These are phyloP conservation scores for Rhabdophis nuchalis DNA, from an alignment of 2,797 vertebrate genomes.

Conservation along the genomic window DNA sequence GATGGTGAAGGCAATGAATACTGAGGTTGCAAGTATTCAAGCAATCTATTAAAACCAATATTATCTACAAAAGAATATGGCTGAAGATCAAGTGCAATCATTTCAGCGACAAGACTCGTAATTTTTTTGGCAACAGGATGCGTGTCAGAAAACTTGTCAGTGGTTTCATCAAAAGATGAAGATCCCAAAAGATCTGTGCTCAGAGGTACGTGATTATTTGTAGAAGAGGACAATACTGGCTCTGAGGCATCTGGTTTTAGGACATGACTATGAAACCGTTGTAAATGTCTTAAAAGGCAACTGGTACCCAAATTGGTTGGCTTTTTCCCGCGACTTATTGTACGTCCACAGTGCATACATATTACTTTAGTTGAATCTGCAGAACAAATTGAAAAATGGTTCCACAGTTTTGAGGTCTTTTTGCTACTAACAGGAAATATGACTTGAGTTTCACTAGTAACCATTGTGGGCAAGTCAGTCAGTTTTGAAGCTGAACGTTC, in stretches of 20 bases:
- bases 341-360: conserved; percentile 97
- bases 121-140: conserved; percentile 98
- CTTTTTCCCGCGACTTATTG: conserved; percentile 96
- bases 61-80: conserved; percentile 94
- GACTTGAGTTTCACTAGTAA: conserved; percentile 73
- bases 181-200: conserved; percentile 77
- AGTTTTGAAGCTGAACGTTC: conserved; percentile 79
- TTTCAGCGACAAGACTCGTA: conserved; percentile 94
- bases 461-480: conserved; percentile 68
- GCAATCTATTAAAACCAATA: conserved; percentile 87
- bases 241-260: conserved; percentile 85
- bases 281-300: conserved; percentile 93
- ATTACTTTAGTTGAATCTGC: conserved; percentile 93
- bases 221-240: conserved; percentile 73
- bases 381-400: conserved; percentile 93
- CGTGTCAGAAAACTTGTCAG: conserved; percentile 84
- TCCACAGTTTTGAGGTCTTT: conserved; percentile 99
- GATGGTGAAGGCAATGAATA: conserved; percentile 89
- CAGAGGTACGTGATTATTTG: conserved; percentile 68
- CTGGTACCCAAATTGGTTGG: conserved; percentile 96
- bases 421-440: conserved; percentile 85
- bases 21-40: conserved; percentile 93
- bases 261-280: conserved; percentile 88
- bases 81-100: conserved; percentile 99
- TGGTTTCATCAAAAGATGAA: conserved; percentile 76